Percentiles rank a stretch among this genome's conserved stretches.
phyloP scores from a whole-genome alignment of 2,113 vertebrate genomes.

The Sphaerodactylus townsendi region DNA sequence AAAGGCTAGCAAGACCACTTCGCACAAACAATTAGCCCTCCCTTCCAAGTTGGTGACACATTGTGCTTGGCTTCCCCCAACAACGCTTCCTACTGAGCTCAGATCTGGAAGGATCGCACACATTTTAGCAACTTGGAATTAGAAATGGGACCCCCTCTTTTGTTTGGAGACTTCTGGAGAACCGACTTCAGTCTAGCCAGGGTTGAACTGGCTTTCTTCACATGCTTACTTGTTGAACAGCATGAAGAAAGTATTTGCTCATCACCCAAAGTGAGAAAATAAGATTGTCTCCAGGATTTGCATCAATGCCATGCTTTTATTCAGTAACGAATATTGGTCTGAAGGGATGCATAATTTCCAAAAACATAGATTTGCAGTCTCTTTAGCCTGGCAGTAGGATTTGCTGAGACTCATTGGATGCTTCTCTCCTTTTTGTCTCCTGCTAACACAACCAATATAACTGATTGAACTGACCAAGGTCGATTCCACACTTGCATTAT shows the following conservation, averaged over 20 bases:
- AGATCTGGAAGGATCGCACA: not conserved
- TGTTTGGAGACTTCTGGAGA: not conserved
- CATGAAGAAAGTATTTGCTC: not conserved
- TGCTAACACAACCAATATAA: not conserved
- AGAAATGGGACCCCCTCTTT: not conserved
- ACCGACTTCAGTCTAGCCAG: not conserved
- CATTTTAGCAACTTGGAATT: constrained; percentile 2
- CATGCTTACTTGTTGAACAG: not conserved
- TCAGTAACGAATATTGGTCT: too few species aligned
- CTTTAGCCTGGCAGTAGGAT: not conserved
- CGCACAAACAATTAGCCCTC: not conserved
- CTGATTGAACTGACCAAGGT: not conserved
- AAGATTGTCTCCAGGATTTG: not conserved
- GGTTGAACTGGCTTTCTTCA: not conserved
- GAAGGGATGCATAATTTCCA: too few species aligned
- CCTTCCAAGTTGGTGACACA: not conserved
- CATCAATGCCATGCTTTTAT: not conserved
- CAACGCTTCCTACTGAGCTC: not conserved
- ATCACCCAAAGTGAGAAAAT: not conserved
- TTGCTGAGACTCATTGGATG: not conserved
- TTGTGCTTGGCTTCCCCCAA: not conserved
- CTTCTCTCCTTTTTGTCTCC: not conserved
- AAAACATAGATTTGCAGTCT: not conserved
- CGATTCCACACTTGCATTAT: too few species aligned
- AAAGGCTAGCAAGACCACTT: not conserved